phyloP scores from a whole-genome alignment of 2,113 vertebrate genomes.

The Protobothrops mucrosquamatus region DNA sequence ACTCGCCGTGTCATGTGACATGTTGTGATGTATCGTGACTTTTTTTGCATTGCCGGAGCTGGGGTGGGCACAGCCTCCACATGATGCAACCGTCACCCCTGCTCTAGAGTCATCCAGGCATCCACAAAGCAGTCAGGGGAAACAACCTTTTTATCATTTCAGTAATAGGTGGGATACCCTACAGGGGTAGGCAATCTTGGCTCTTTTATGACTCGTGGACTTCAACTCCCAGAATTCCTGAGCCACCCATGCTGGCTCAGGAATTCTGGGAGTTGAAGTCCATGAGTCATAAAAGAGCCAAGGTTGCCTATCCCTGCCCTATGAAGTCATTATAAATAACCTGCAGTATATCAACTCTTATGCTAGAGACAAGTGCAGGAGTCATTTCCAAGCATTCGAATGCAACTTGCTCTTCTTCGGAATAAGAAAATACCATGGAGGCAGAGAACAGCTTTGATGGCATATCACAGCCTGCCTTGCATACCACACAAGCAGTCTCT shows the following conservation, averaged over 20 bases:
- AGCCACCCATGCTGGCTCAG: no score
- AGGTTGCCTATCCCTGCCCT: neutral
- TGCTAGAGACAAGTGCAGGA: conserved; percentile 3
- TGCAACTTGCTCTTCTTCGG: conserved; percentile 26
- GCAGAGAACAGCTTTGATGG: conserved; percentile 56
- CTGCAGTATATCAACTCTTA: neutral
- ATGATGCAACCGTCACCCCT: no score
- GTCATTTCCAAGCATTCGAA: conserved; percentile 30
- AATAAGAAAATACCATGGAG: conserved; percentile 50
- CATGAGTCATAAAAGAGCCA: no score
- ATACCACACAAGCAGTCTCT: conserved; percentile 49
- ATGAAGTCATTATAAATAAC: neutral
- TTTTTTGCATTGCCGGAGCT: no score
- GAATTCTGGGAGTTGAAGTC: no score
- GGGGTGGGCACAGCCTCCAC: no score
- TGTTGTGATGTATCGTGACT: no score
- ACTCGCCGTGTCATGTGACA: no score
- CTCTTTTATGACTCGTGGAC: no score
- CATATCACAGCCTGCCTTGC: conserved; percentile 53
- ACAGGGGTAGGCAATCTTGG: no score
- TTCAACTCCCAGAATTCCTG: no score
- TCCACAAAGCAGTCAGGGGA: neutral
- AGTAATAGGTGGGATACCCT: neutral
- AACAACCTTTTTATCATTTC: neutral
- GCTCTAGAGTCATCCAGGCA: neutral